Base-by-base conservation (phyloP, 2,888 invertebrate genomes). In the Dicycla oo region DNA sequence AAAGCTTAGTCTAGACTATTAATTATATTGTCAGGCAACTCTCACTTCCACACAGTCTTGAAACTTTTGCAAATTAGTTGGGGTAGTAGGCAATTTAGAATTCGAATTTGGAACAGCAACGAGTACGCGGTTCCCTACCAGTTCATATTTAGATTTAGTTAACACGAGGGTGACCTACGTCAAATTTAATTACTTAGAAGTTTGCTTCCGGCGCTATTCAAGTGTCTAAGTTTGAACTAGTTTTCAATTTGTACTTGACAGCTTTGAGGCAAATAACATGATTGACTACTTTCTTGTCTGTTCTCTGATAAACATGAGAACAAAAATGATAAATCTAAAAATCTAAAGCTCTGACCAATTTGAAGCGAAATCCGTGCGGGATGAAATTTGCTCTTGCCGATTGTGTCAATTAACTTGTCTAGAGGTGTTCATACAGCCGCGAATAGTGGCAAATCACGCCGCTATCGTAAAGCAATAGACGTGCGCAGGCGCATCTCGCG, bases 11-110 rank as follows among this genome's bases (percentile, higher is more conserved):
- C 62, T 49, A 23, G 49, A 77, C 62, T 54, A 78, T 82, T 82
- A 77, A 82, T 77, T 30, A 54, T 34, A 4, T 34, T 34, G 34
- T 34, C 3, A 3, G 34, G 15, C 49, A 49, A 64, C 51, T 54
- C 40, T 20, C 38, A 73, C 38, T 65, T 61, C 26, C 40, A 61
- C 51, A 23, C 30, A 49, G 23, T 62, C 62, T 51, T 38, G 65
- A 82, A 78, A 78, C 57, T 78, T 82, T 63, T 63, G 51, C 63
- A 81, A 80, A 81, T 81, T 65, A 75, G 26, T 43, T 10, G 7
- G 58, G 53, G 47, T 80, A 30, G 38, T 71, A 49, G 65, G 58
- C 65, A 81, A 75, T 63, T 75, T 64, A 40, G 53, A 53, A 75
- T 75, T 75, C 8, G n/a, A 73, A 73, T 62, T 74, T 57, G 47